phyloP scores from a whole-genome alignment of 2,113 vertebrate genomes.

The Ciconia maguari region DNA sequence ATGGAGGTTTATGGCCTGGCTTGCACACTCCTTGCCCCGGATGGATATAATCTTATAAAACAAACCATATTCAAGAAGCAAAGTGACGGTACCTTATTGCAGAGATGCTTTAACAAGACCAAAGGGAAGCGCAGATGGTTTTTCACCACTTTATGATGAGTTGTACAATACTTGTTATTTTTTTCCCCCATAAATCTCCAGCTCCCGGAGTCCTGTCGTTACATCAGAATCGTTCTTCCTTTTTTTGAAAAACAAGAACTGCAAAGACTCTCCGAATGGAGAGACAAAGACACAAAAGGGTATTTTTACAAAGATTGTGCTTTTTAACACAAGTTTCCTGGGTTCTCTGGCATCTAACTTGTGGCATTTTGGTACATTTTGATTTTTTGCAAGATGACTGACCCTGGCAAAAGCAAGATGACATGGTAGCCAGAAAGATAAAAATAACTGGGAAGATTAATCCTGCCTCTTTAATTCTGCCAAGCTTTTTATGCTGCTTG shows the following conservation, averaged over 20 bases:
- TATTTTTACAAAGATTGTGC: not conserved
- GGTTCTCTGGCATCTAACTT: not conserved
- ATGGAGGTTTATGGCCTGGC: not conserved
- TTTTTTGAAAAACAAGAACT: conserved; percentile 64
- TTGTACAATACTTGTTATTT: not conserved
- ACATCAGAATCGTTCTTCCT: conserved; percentile 11
- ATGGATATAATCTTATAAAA: not conserved
- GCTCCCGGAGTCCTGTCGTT: not conserved
- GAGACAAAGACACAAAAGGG: not conserved
- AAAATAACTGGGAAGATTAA: not conserved
- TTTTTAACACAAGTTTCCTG: not conserved
- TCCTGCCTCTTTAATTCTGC: not conserved
- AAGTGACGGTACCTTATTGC: not conserved
- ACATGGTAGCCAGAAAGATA: not conserved
- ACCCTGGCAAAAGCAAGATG: not conserved
- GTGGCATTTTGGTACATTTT: not conserved
- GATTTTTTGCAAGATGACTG: not conserved
- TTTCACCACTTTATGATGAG: not conserved
- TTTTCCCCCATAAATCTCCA: not conserved
- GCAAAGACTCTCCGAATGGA: not conserved
- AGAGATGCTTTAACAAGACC: not conserved
- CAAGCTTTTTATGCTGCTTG: not conserved
- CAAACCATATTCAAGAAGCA: not conserved
- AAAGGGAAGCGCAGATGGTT: not conserved
- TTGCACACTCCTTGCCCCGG: not conserved